Base-by-base conservation (phyloP, 2,888 invertebrate genomes). In the Agrochola macilenta region DNA sequence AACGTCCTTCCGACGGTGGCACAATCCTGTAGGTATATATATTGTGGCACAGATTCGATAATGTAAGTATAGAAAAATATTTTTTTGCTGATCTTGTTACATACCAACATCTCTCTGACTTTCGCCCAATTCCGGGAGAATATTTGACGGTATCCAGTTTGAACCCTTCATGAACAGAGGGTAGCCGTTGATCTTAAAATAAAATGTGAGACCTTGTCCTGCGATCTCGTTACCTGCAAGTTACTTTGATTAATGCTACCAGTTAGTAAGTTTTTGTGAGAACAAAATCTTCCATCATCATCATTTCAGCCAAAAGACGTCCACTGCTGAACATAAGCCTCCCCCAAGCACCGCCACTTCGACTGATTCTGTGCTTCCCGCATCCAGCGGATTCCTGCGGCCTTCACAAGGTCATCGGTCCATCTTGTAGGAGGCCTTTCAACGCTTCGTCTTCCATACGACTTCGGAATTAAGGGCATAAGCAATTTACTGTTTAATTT, bases 91-190 rank as follows among this genome's bases (percentile, higher is more conserved):
- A 30, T 35, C 17, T 43, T 20, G 17, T 57, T 76, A 88, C 92
- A 86, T 91, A 95, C 97, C 95, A 88, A 95, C 96, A 43, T 93
- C 91, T 83, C 92, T 90, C 82, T 97, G 94, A 39, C 97, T 96
- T 76, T 87, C 89, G 0, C 98, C 97, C 54, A 97, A 90, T 95
- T 99, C 99, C 0, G 98, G 99, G 74, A 99, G 97, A 86, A 99
- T 97, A 92, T 98, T 97, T 0, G 98, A 97, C 0, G 99, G 99
- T 90, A 99, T 99, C 97, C 98, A 99, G 93, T 99, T 99, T 17
- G 99, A 98, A 4, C 99, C 99, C 95, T 99, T 99, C 93, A 99
- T 98, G 92, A 99, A 99, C n/a, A 99, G 97, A 2, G 98, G 98
- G 71, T 98, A 94, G 0, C 97, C 98, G 93, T 99, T 99, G 23